Base-by-base conservation (phyloP, 2,888 invertebrate genomes). In the Lamproptera curius region DNA sequence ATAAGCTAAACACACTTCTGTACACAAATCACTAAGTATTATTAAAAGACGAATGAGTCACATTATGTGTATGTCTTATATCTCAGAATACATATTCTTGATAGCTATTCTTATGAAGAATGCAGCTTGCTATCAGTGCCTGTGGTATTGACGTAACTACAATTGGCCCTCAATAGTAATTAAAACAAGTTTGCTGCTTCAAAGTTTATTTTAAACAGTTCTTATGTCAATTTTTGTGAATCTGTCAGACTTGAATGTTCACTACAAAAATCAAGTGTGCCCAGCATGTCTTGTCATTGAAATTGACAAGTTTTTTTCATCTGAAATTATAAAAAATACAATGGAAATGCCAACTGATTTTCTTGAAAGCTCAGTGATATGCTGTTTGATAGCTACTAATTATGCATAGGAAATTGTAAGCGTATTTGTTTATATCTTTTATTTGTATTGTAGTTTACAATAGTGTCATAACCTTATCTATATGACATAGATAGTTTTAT, bases 361-460 rank as follows among this genome's bases (percentile, higher is more conserved):
- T 11, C 33, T 28, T 46, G 42, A 34, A 38, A 39, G 51, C 33
- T 44, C 38, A 36, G 42, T 50, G 39, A 37, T 42, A 37, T 37
- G 39, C 42, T 42, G 46, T 31, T 26, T 47, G 41, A 33, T 42
- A 11, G 50, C 54, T 49, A 53, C 44, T 55, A 50, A 56, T 55
- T 64, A 85, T 85, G 85, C 73, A 85, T 76, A 84, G 78, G 58
- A 85, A 81, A 75, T 77, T 65, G 85, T 85, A 60, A 85, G 85
- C 85, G 70, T 63, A 48, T 42, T 34, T 8, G 17, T 14, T 28
- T 9, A 17, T 41, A 35, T 11, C 23, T 15, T 3, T 13, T 42
- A 20, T 20, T 10, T 40, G 2, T 9, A 5, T 6, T 26, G 26
- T 16, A 10, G 36, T 50, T 38, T 16, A 39, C 33, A 31, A 3